phyloP scores from a whole-genome alignment of 1,140 invertebrate species.

The Temnothorax longispinosus region DNA sequence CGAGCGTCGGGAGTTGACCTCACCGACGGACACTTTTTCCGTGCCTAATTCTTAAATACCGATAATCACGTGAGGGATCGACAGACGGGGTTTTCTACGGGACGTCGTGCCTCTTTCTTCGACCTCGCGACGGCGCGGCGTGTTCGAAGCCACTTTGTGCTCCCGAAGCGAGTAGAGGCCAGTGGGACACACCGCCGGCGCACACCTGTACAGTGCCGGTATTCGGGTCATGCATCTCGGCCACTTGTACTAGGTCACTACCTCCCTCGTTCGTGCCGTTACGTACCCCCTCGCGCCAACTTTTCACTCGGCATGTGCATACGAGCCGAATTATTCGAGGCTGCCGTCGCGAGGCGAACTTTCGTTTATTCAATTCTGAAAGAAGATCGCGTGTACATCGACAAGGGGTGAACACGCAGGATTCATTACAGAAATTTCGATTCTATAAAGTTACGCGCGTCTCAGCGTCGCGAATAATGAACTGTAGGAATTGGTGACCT shows the following conservation, averaged over 20 bases:
- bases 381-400: background rate
- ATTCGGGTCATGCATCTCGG: conserved; percentile 84
- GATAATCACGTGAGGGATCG: conserved; percentile 60
- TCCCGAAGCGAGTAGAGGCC: conserved; percentile 77
- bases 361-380: background rate
- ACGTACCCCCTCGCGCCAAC: conserved; percentile 16
- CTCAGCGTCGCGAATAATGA: background rate
- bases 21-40: background rate
- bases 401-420: conserved; percentile 6
- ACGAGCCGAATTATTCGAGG: background rate
- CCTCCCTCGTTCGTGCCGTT: conserved; percentile 65
- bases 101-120: conserved; percentile 60
- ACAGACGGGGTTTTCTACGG: conserved; percentile 53
- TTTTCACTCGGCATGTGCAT: background rate
- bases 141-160: conserved; percentile 50
- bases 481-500: conserved; percentile 36
- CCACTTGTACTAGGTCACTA: conserved; percentile 83
- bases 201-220: conserved; percentile 80
- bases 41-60: conserved; percentile 18
- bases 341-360: background rate
- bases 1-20: background rate
- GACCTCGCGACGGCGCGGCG: conserved; percentile 38
- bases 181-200: conserved; percentile 77
- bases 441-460: background rate
- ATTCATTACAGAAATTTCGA: background rate